Conservation (phyloP, 1,140 invertebrate species). For the Cardiocondyla obscurior region DNA sequence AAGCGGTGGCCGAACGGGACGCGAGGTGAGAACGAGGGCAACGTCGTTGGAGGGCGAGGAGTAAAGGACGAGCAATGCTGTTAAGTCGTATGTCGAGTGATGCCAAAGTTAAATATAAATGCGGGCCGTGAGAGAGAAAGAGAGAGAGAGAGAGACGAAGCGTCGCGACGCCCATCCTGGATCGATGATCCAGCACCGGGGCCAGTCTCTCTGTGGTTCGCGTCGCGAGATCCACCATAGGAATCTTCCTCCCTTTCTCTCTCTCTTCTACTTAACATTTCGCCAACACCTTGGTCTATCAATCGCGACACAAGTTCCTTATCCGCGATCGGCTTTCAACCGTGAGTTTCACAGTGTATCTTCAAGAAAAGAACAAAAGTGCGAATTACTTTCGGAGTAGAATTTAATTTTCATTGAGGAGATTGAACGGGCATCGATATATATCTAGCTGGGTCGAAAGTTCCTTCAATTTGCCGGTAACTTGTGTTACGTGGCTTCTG, state of each 20-base stretch:
- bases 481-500: neutral
- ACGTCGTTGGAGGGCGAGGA: conserved; percentile 53
- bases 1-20: conserved; percentile 38
- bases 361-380: conserved; percentile 1
- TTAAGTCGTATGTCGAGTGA: conserved; percentile 82
- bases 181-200: conserved; percentile 77
- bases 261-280: neutral
- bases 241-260: conserved; percentile 48
- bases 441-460: neutral
- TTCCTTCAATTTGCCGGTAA: conserved; percentile 5
- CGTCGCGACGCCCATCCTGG: conserved; percentile 78
- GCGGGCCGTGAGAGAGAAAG: conserved; percentile 56
- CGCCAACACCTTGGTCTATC: neutral
- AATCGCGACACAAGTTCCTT: conserved; percentile 10
- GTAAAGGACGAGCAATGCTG: conserved; percentile 54
- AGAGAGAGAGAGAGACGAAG: conserved; percentile 1
- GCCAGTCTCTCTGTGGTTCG: conserved; percentile 81
- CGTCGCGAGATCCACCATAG: conserved; percentile 71
- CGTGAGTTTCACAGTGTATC: conserved; percentile 10
- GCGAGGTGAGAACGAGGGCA: conserved; percentile 57
- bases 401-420: neutral
- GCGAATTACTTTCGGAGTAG: neutral
- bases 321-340: neutral
- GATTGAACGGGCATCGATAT: neutral
- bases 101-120: conserved; percentile 85